These are phyloP conservation scores for Capreolus pygargus DNA, from an alignment of 2,113 vertebrate species.

Conservation along the genomic window DNA sequence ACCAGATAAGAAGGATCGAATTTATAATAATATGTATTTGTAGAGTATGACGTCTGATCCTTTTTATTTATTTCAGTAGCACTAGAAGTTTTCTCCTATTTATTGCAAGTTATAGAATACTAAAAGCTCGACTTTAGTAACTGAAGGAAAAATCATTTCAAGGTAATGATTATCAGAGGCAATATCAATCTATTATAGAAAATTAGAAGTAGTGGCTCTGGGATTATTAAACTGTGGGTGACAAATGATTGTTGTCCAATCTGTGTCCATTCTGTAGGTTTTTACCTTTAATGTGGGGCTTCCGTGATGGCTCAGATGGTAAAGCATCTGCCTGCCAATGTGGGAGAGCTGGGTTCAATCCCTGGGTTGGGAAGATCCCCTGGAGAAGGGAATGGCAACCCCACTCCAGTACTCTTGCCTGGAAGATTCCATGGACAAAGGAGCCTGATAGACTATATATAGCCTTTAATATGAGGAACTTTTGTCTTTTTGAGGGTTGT, in stretches of 20 bases:
- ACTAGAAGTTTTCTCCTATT: not conserved
- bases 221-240: not conserved
- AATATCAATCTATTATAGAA: not conserved
- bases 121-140: not conserved
- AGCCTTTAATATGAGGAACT: not conserved
- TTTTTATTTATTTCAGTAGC: not conserved
- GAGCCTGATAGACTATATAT: not conserved
- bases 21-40: not conserved
- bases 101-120: not conserved
- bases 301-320: not conserved
- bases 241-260: not conserved
- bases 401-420: not conserved
- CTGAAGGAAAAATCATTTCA: not conserved
- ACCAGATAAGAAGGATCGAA: not conserved
- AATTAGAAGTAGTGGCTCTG: not conserved
- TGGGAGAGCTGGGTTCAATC: accelerated
- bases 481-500: not conserved
- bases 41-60: not conserved
- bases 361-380: not conserved
- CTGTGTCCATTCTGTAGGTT: not conserved
- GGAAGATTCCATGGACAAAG: not conserved
- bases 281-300: not conserved
- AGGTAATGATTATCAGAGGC: not conserved
- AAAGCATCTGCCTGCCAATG: not conserved
- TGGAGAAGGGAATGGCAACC: not conserved